A percentile compares a stretch with the other conserved stretches of the same genome.
These are phyloP conservation scores for Rhorus exstirpatorius DNA, from an alignment of 2,888 invertebrate genomes.

Conservation along the genomic window DNA sequence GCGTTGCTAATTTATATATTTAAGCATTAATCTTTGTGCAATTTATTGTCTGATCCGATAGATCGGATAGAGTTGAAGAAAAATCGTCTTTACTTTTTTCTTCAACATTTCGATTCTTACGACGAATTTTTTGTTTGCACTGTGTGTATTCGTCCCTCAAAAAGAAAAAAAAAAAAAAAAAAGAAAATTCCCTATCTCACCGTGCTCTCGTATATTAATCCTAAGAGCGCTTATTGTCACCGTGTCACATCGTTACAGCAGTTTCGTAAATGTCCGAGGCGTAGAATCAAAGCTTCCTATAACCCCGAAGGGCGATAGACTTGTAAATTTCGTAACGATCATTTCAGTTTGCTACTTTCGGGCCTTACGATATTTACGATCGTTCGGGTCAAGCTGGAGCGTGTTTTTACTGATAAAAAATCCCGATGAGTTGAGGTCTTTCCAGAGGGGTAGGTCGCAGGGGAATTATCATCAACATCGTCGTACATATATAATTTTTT, in stretches of 20 bases:
- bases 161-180: neutral
- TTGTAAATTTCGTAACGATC: neutral
- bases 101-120: neutral
- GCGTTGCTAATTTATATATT: neutral
- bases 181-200: neutral
- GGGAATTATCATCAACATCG: constrained; percentile 20
- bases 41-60: constrained; percentile 33
- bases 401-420: constrained; percentile 22
- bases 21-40: constrained; percentile 4
- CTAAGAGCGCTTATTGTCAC: constrained; percentile 65
- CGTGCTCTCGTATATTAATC: constrained; percentile 19
- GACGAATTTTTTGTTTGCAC: neutral
- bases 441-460: neutral
- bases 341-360: neutral
- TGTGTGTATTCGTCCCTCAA: neutral
- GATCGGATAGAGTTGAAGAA: neutral
- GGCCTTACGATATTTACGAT: too few relatives aligned
- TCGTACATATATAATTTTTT: too few relatives aligned
- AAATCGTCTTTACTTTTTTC: neutral
- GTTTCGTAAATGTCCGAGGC: constrained; percentile 47
- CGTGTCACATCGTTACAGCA: constrained; percentile 69
- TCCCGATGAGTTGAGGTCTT: constrained; percentile 39
- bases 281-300: constrained; percentile 35
- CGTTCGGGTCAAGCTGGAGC: constrained; percentile 14
- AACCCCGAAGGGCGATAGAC: neutral